phyloP scores from a whole-genome alignment of 2,888 invertebrate species.

The Lepeophtheirus nordmannii region DNA sequence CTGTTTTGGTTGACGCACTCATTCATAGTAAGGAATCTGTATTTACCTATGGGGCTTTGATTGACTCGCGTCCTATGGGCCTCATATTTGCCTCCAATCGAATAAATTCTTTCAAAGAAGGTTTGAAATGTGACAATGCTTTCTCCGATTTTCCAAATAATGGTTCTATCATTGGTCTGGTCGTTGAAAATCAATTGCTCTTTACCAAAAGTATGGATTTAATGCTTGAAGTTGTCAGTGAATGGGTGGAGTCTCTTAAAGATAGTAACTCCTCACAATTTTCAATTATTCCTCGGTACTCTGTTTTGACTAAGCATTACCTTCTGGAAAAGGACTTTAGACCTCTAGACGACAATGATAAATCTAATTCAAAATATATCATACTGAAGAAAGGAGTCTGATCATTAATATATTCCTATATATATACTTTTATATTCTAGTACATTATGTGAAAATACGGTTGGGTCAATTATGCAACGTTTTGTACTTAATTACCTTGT shows the following conservation, averaged over 20 bases:
- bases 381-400: neutral
- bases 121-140: neutral
- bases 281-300: neutral
- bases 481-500: slow-evolving; percentile 2
- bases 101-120: neutral
- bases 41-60: neutral
- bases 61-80: neutral
- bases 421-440: neutral
- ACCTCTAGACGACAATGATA: neutral
- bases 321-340: neutral
- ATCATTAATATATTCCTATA: neutral
- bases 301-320: neutral
- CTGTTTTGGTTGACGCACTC: neutral
- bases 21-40: neutral
- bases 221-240: neutral
- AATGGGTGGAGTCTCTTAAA: neutral
- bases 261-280: neutral
- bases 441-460: no score
- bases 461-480: neutral
- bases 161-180: neutral
- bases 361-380: neutral
- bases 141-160: neutral
- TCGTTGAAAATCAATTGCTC: slow-evolving; percentile 1
- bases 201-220: neutral
- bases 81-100: slow-evolving; percentile 2